phyloP scores from a whole-genome alignment of 2,888 invertebrate species.

The Thymelicus lineola region DNA sequence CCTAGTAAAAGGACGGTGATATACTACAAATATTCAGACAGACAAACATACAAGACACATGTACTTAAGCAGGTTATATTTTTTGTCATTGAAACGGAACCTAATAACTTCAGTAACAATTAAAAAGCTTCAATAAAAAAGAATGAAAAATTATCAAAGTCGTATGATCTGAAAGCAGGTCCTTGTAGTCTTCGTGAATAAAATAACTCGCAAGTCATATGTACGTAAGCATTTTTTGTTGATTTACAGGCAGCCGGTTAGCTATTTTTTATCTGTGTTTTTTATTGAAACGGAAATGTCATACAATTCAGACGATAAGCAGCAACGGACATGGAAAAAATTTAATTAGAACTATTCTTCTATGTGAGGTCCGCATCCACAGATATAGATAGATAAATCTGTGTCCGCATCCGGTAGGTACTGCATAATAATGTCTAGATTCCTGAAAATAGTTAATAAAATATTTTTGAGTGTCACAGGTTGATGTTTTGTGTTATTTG shows the following conservation, averaged over 20 bases:
- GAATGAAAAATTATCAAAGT: constrained; percentile 1
- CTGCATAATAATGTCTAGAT: too few species aligned
- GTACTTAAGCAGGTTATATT: not conserved
- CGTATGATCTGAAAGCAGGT: constrained; percentile 10
- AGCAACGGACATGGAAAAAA: too few species aligned
- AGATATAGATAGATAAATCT: too few species aligned
- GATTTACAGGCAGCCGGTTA: not conserved
- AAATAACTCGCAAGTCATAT: constrained; percentile 1
- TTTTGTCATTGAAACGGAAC: constrained; percentile 4
- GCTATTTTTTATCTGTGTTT: too few species aligned
- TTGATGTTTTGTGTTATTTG: too few species aligned
- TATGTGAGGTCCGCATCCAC: too few species aligned
- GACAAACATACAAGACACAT: not conserved
- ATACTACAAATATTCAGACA: too few species aligned
- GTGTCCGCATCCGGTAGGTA: too few species aligned
- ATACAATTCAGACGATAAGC: too few species aligned
- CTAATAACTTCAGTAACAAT: not conserved
- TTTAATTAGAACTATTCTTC: too few species aligned
- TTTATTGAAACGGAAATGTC: not conserved
- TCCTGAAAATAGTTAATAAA: too few species aligned
- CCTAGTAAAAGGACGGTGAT: not conserved
- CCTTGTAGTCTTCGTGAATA: constrained; percentile 4
- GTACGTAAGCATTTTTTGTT: not conserved
- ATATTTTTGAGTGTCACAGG: too few species aligned
- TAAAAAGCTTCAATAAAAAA: not conserved